These are phyloP conservation scores for Epistrophella euchroma DNA, from an alignment of 2,888 invertebrate species.

Conservation along the genomic window DNA sequence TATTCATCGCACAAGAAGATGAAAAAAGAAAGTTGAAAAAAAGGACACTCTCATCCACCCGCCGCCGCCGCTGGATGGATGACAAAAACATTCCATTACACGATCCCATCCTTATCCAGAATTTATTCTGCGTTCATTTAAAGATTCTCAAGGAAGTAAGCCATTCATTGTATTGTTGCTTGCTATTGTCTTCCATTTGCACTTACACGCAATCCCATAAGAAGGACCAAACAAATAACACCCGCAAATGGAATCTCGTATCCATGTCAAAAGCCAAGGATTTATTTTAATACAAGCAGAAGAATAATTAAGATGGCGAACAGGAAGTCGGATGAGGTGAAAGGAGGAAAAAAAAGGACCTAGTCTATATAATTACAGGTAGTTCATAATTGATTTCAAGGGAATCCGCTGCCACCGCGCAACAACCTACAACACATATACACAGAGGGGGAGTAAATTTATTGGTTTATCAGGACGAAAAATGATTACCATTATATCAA, in stretches of 20 bases:
- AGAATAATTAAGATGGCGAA: slow-evolving; percentile 9
- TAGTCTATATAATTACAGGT: slow-evolving; percentile 66
- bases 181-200: slow-evolving; percentile 70
- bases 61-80: slow-evolving; percentile 36
- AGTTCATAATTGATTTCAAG: slow-evolving; percentile 73
- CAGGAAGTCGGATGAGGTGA: neutral
- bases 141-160: slow-evolving; percentile 69
- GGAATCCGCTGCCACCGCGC: slow-evolving; percentile 42
- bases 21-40: slow-evolving; percentile 8
- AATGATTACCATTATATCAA: slow-evolving; percentile 63
- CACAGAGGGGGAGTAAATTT: slow-evolving; percentile 40
- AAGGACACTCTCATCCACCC: slow-evolving; percentile 39
- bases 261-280: slow-evolving; percentile 65
- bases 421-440: neutral
- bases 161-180: slow-evolving; percentile 63
- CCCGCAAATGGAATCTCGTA: slow-evolving; percentile 63
- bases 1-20: slow-evolving; percentile 34
- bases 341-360: neutral
- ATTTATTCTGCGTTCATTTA: slow-evolving; percentile 50
- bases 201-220: slow-evolving; percentile 53
- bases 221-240: slow-evolving; percentile 55
- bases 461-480: slow-evolving; percentile 74
- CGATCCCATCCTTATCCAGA: slow-evolving; percentile 58
- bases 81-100: slow-evolving; percentile 76
- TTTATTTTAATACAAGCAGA: slow-evolving; percentile 25